Conservation (phyloP, 2,113 vertebrate species). For the Cyanoliseus patagonus region DNA sequence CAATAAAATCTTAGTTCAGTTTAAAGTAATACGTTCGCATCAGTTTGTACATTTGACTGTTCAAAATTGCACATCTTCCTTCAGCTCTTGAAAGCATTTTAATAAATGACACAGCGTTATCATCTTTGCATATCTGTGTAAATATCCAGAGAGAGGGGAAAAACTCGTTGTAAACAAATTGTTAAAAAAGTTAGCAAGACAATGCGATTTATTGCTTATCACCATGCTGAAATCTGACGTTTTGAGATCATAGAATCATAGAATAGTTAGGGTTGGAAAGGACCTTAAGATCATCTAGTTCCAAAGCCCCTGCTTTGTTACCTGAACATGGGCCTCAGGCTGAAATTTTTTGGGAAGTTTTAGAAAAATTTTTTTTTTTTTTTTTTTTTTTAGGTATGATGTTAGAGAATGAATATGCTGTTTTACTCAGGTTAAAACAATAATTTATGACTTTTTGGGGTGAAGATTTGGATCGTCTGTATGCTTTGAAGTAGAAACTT, state of each 20-base stretch:
- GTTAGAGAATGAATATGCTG: not conserved
- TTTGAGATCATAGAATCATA: not conserved
- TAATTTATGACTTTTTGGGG: accelerated
- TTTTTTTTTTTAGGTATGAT: not conserved
- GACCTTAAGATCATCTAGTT: too few species aligned
- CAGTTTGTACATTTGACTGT: not conserved
- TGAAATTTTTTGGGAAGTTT: not conserved
- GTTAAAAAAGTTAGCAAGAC: not conserved
- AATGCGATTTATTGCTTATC: not conserved
- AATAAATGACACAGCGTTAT: not conserved
- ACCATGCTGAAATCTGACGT: not conserved
- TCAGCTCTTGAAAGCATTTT: not conserved
- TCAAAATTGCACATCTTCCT: not conserved
- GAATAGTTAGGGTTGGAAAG: too few species aligned
- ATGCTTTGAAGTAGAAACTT: not conserved
- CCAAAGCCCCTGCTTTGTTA: too few species aligned
- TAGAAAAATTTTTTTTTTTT: not conserved
- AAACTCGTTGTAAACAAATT: not conserved
- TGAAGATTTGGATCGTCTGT: not conserved
- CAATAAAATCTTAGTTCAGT: not conserved
- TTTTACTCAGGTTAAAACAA: not conserved
- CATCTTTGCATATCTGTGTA: not conserved
- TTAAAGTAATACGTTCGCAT: not conserved
- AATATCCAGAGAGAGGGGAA: not conserved
- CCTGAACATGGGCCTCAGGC: not conserved